Evolutionary conservation across 2,888 invertebrate species (phyloP), one percentile per base, ranked within the genome.

Genomic region (Andrena trimmerana): DNA sequence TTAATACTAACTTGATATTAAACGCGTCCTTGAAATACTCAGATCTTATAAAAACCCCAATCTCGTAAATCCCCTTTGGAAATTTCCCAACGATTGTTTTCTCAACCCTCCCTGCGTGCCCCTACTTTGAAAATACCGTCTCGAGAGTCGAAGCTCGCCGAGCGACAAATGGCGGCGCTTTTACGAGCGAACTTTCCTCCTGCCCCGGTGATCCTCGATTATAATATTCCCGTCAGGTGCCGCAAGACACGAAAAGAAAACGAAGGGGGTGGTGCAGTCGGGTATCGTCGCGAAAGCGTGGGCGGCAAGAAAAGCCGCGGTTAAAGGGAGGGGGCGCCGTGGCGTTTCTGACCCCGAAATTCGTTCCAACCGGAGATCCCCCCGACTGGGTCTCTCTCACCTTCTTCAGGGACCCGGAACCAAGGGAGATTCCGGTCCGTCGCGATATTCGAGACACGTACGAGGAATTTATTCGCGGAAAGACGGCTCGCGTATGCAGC

Each of bases 391-490:
- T 16, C 29, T 65, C 71, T 74, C 78, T 83, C 78, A 79, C 68
- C 74, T 78, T 74, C 59, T 63, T 24, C 81, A 52, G 66, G 75
- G 54, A 85, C 42, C 80, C 83, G 85, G 87, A 87, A 85, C 65
- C 63, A 52, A 63, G 59, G 73, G 73, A 62, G 83, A 88, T 84
- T 72, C 75, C 80, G 57, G 57, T 63, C 57, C 73, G 67, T 71
- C 86, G 77, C 88, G 91, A 93, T 70, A 70, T 93, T 92, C 93
- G 83, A 81, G 81, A 88, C 93, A 93, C 93, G 93, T 93, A 91
- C 83, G 74, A 85, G 84, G 89, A 93, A 93, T 93, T 93, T 93
- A 93, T 93, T 93, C 92, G 91, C 89, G 84, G 83, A 54, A 77
- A 85, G 86, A 78, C 87, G 77, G 78, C 77, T 85, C 91, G 90